phyloP scores from a whole-genome alignment of 2,888 invertebrate genomes.

The Callosobruchus maculatus region DNA sequence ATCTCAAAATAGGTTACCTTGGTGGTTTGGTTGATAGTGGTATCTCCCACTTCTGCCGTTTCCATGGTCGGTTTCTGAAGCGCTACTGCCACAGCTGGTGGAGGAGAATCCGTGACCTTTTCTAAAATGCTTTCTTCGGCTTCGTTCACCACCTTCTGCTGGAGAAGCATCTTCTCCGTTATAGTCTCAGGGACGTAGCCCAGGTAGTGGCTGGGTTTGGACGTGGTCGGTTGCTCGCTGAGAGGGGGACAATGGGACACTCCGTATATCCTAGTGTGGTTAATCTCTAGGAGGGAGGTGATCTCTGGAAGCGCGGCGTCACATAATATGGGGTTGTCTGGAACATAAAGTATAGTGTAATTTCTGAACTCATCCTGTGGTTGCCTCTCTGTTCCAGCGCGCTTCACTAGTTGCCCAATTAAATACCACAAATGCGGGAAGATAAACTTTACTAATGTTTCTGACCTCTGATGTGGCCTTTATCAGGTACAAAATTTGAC shows the following conservation, averaged over 20 bases:
- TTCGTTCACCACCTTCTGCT: neutral
- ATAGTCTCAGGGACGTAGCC: conserved; percentile 38
- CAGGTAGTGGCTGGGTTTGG: conserved; percentile 41
- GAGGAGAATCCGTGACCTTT: neutral
- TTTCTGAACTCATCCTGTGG: no score
- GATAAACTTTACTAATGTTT: no score
- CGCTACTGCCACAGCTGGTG: neutral
- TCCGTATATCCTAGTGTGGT: conserved; percentile 71
- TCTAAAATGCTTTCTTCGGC: conserved; percentile 1
- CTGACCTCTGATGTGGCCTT: no score
- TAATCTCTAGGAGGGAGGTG: conserved; percentile 64
- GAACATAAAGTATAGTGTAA: no score
- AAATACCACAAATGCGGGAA: no score
- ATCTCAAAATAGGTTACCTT: neutral
- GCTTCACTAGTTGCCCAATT: no score
- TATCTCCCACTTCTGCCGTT: neutral
- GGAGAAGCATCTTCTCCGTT: neutral
- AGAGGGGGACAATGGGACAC: conserved; percentile 52
- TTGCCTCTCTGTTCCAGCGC: no score
- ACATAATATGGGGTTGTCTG: conserved; percentile 81
- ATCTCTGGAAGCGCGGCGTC: conserved; percentile 69
- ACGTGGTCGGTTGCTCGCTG: conserved; percentile 44
- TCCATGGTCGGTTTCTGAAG: neutral
- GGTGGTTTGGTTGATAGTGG: neutral
- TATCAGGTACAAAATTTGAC: no score